Base-by-base conservation (phyloP, 2,888 invertebrate genomes). In the Polylopha cassiicola region DNA sequence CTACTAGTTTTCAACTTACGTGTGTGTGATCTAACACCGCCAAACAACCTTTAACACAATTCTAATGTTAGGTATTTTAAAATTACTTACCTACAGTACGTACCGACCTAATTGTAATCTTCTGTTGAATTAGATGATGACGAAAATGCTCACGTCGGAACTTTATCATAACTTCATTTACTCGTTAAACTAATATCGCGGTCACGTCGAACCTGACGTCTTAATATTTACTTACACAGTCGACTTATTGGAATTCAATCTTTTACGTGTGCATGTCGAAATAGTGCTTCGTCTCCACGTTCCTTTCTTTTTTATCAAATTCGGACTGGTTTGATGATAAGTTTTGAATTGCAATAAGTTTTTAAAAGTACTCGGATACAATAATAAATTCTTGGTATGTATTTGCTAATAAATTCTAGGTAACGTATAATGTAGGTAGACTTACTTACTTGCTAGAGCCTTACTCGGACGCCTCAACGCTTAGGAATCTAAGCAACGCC, bases 191-290 rank as follows among this genome's bases (percentile, higher is more conserved):
- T 46, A 45, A 46, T 43, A 37, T 26, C 41, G 37, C 43, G 39
- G 47, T 51, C 44, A 48, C 44, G 48, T 46, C 20, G 15, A 38
- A 34, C 36, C 34, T 34, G 31, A 22, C 26, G 41, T 39, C 31
- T 38, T 50, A 51, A 51, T 53, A 49, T 53, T 54, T 50, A 44
- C 43, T 27, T 21, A 46, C 20, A n/a, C n/a, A n/a, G n/a, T n/a
- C 46, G 37, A 26, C 28, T 57, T 61, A 58, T 59, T 48, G 38
- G 39, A 51, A 51, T 36, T 53, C 55, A 57, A 69, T 69, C 47
- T 69, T 63, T 53, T 65, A 66, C 65, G 64, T 67, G 61, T 58
- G 53, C 61, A 53, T 56, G 50, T 48, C 50, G 36, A 48, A 37
- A 30, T 32, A 47, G 39, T 43, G 29, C 38, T 47, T 44, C 42